Conservation (phyloP, 2,113 vertebrate species). For the Craseonycteris thonglongyai region DNA sequence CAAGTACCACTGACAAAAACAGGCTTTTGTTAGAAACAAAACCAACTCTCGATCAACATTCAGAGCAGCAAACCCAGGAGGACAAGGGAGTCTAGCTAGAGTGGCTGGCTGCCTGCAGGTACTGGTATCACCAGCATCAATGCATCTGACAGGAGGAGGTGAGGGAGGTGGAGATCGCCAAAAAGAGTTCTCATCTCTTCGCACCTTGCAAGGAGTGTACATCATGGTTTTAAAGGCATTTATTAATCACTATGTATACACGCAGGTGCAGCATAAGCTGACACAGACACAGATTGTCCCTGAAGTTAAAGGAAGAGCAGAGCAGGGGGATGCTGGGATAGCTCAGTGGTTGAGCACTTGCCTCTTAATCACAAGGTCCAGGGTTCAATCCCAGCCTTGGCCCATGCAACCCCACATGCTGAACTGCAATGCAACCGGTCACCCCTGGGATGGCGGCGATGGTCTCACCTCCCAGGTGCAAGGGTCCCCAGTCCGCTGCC, state of each 20-base stretch:
- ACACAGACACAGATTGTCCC: neutral
- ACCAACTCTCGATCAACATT: neutral
- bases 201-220: neutral
- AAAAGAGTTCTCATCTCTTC: neutral
- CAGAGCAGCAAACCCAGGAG: neutral
- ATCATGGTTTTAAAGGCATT: neutral
- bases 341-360: no score
- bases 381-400: no score
- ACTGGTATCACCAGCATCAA: accelerated
- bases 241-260: neutral
- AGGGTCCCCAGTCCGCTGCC: no score
- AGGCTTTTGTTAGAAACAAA: neutral
- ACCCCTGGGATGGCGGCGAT: no score
- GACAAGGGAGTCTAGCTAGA: neutral
- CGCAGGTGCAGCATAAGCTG: neutral
- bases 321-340: no score
- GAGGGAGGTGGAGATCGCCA: neutral
- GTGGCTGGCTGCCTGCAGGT: neutral
- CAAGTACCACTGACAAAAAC: neutral
- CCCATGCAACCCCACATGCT: no score
- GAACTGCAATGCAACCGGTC: no score
- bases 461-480: no score
- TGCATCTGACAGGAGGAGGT: neutral
- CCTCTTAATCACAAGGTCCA: no score
- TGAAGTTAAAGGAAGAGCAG: neutral